Percentiles rank a stretch among this genome's conserved stretches.
phyloP scores from a whole-genome alignment of 2,888 invertebrate species.

The Reticulitermes lucifugus region DNA sequence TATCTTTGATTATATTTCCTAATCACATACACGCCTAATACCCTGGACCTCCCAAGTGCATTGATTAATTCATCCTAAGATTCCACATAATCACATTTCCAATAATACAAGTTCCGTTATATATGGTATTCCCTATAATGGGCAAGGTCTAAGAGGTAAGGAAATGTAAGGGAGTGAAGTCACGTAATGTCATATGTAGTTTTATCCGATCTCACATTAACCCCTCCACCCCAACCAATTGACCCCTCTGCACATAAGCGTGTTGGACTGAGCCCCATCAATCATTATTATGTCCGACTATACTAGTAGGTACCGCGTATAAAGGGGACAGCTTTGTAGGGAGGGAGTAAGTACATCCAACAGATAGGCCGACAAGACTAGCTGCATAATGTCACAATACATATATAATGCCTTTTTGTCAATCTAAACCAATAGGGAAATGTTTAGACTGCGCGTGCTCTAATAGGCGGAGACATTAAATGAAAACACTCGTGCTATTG shows the following conservation, averaged over 20 bases:
- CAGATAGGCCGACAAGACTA: slow-evolving; percentile 23
- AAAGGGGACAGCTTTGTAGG: background rate
- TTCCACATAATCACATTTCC: slow-evolving; percentile 19
- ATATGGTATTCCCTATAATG: background rate
- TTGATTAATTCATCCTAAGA: slow-evolving; percentile 27
- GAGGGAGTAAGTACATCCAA: background rate
- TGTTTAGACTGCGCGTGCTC: slow-evolving; percentile 34
- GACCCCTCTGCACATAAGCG: background rate
- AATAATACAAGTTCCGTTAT: background rate
- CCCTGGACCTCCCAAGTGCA: background rate
- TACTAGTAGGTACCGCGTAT: background rate
- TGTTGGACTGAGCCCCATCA: background rate
- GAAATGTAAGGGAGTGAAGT: slow-evolving; percentile 12
- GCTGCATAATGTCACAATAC: slow-evolving; percentile 37
- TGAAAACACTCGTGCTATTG: slow-evolving; percentile 33
- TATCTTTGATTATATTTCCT: background rate
- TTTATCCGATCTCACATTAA: slow-evolving; percentile 23
- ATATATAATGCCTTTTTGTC: slow-evolving; percentile 37
- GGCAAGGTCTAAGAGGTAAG: background rate
- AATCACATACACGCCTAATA: background rate
- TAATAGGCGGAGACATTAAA: slow-evolving; percentile 38
- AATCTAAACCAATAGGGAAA: slow-evolving; percentile 34
- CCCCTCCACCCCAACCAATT: background rate
- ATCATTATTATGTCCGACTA: slow-evolving; percentile 18
- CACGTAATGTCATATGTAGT: slow-evolving; percentile 16